A percentile compares a stretch with the other conserved stretches of the same genome.
These are phyloP conservation scores for Hyperoplus immaculatus DNA, from an alignment of 2,797 vertebrate species.

Conservation along the genomic window DNA sequence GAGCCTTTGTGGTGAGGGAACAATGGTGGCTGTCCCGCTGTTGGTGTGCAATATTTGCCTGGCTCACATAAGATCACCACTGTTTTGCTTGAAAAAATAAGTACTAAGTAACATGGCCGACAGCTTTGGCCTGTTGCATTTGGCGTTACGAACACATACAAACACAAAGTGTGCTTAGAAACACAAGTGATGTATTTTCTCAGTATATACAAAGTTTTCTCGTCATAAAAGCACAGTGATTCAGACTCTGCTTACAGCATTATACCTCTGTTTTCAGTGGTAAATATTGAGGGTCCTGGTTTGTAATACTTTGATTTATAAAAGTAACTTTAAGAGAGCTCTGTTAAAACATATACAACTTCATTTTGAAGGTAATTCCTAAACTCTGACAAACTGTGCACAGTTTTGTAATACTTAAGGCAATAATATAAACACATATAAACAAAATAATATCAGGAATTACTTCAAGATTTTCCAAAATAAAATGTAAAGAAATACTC, in stretches of 20 bases:
- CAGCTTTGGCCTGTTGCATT: conserved; percentile 38
- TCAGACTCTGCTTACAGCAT: conserved; percentile 68
- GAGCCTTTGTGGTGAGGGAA: conserved; percentile 30
- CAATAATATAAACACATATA: conserved; percentile 75
- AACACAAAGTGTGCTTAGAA: conserved; percentile 58
- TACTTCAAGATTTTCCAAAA: conserved; percentile 65
- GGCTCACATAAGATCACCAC: conserved; percentile 25
- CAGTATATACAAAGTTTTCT: conserved; percentile 62
- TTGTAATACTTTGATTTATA: conserved; percentile 73
- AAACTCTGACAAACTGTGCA: conserved; percentile 76
- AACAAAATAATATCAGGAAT: conserved; percentile 57
- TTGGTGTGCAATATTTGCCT: conserved; percentile 14
- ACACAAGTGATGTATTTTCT: conserved; percentile 52
- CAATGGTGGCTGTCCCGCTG: conserved; percentile 2
- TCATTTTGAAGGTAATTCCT: conserved; percentile 73
- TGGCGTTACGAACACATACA: conserved; percentile 52
- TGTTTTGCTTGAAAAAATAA: conserved; percentile 58
- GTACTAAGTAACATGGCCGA: conserved; percentile 21
- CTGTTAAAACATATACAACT: conserved; percentile 78
- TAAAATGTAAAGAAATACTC: conserved; percentile 49
- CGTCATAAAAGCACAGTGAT: conserved; percentile 86
- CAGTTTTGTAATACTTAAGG: conserved; percentile 80
- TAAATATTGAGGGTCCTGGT: conserved; percentile 57
- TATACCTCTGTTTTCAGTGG: conserved; percentile 60
- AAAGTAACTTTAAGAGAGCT: conserved; percentile 74